phyloP scores from a whole-genome alignment of 2,113 vertebrate species.

The Nesogale talazaci region DNA sequence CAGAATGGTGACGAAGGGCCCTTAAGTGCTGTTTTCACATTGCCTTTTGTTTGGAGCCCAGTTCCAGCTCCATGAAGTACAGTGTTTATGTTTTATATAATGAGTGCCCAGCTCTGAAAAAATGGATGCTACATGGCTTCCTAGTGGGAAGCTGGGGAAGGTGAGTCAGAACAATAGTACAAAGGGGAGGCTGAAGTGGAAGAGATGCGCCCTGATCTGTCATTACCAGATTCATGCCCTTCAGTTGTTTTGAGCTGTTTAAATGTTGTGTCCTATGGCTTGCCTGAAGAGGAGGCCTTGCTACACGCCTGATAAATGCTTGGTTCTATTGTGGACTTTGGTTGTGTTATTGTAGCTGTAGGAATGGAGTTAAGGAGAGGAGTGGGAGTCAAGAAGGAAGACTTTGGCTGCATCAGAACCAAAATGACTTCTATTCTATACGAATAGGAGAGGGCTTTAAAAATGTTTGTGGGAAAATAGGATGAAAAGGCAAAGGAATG shows the following conservation, averaged over 20 bases:
- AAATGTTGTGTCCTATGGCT: background rate
- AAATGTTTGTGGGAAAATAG: too few species aligned
- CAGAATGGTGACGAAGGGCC: background rate
- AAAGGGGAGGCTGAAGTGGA: slow-evolving; percentile 17
- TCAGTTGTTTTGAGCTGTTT: slow-evolving; percentile 12
- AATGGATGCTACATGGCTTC: slow-evolving; percentile 45
- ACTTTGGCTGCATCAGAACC: background rate
- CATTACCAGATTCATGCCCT: background rate
- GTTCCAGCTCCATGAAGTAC: background rate
- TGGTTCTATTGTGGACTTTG: background rate
- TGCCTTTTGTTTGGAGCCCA: slow-evolving; percentile 50
- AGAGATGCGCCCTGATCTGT: background rate
- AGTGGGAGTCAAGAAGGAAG: background rate
- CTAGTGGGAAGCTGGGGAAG: slow-evolving; percentile 30
- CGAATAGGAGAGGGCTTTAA: background rate
- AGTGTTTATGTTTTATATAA: slow-evolving; percentile 69
- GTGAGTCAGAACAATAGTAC: background rate
- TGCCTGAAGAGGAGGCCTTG: background rate
- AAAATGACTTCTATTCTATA: background rate
- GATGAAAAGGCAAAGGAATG: too few species aligned
- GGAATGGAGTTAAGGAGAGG: background rate
- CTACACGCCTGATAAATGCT: background rate
- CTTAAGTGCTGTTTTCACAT: slow-evolving; percentile 7
- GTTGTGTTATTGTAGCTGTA: background rate
- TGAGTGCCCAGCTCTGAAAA: slow-evolving; percentile 58